Evolutionary conservation across 2,113 vertebrate species (phyloP).

Genomic region (Capreolus pygargus): DNA sequence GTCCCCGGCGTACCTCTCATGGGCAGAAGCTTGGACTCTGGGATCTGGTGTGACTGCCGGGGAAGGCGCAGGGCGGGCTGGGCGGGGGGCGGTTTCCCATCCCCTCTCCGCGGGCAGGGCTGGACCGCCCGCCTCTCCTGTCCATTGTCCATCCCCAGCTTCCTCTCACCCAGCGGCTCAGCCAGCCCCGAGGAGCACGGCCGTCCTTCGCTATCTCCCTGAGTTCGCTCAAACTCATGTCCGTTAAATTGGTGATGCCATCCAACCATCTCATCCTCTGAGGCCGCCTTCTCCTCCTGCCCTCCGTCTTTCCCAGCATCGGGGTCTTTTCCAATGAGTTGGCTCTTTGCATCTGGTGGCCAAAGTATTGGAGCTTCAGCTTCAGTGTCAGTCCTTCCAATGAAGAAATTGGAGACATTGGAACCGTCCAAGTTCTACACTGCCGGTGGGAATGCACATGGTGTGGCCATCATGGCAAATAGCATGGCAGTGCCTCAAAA

Average conservation of each 20-base stretch:
- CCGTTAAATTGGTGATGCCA: background rate
- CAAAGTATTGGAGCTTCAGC: background rate
- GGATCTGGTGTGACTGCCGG: background rate
- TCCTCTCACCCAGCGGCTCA: background rate
- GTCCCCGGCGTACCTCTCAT: background rate
- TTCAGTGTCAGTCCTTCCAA: background rate
- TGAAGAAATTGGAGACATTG: background rate
- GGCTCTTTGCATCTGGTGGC: background rate
- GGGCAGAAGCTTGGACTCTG: background rate
- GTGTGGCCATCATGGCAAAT: fast-evolving
- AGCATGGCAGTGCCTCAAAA: background rate
- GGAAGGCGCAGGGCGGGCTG: fast-evolving
- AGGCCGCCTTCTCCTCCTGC: background rate
- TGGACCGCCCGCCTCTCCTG: fast-evolving
- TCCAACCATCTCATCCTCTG: background rate
- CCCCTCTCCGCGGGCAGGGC: fast-evolving
- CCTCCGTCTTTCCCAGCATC: background rate
- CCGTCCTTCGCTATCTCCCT: background rate
- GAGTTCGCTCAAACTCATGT: background rate
- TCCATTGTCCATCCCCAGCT: background rate
- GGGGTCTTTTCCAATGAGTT: background rate
- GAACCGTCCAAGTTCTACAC: background rate
- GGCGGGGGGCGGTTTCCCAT: background rate
- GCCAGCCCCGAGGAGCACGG: background rate
- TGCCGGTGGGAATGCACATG: background rate